Evolutionary conservation across 2,888 invertebrate genomes (phyloP), one percentile per base, ranked within the genome.

Genomic region (Archips crataeganus): DNA sequence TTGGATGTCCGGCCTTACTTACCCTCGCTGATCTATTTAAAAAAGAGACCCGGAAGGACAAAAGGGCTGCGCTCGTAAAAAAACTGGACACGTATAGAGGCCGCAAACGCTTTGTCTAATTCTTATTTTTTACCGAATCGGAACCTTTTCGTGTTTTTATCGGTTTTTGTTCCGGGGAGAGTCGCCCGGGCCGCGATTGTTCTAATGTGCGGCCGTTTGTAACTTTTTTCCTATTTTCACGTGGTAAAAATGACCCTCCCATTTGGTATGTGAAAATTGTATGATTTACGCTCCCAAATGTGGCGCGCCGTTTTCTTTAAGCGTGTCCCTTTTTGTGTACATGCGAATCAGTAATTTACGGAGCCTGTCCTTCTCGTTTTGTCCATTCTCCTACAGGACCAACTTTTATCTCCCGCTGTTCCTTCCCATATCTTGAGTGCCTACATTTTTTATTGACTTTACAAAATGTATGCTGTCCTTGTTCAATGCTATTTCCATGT

Each of bases 81-180:
- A 94, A 92, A 91, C 92, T 90, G 92, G 91, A 90, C 94, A 92
- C 92, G 92, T 93, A 91, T 90, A 92, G 89, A 92, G 91, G 90
- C 87, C 89, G 89, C 85, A 87, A 79, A 79, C 84, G 89, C 91
- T 90, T 94, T 94, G 94, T 94, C 93, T 92, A 88, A 90, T 93
- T 94, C 94, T 94, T 94, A 94, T 94, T 93, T 93, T 94, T 94
- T 92, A 92, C 92, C 92, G 92, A 89, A 92, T 93, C 92, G 92
- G 92, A 91, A 90, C 92, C 92, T 91, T 93, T 90, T 88, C 83
- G 88, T 88, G 86, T 92, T 93, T 94, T 94, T 93, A 93, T 93
- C 93, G 93, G 93, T 93, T 93, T 94, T 94, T 94, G 93, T 94
- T 93, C 93, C 94, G 94, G 93, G 91, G 93, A 93, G 91, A 88